phyloP scores from a whole-genome alignment of 1,140 invertebrate genomes.

The Maniola jurtina region DNA sequence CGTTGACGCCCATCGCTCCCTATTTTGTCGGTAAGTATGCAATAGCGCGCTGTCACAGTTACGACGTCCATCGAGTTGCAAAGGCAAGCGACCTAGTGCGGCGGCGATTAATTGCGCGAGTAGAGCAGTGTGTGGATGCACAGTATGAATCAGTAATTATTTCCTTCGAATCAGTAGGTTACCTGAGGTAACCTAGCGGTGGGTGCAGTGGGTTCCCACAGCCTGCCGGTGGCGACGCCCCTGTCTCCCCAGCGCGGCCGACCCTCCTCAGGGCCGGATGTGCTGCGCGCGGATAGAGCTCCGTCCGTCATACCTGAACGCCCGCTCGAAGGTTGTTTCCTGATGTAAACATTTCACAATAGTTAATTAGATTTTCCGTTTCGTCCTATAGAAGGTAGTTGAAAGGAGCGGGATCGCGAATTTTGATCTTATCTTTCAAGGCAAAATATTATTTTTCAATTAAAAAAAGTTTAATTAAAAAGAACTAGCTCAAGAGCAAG shows the following conservation, averaged over 20 bases:
- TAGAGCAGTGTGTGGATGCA: no score
- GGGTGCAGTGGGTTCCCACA: slow-evolving; percentile 82
- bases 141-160: background rate
- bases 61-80: no score
- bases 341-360: slow-evolving; percentile 21
- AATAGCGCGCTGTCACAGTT: no score
- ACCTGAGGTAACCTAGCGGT: slow-evolving; percentile 72
- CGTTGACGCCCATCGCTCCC: no score
- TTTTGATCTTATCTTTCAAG: background rate
- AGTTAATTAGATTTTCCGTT: background rate
- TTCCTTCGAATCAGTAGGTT: background rate
- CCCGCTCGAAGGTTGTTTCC: slow-evolving; percentile 41
- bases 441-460: no score
- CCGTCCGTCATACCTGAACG: slow-evolving; percentile 44
- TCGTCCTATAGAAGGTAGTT: background rate
- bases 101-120: no score
- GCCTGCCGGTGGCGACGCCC: slow-evolving; percentile 80
- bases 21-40: no score
- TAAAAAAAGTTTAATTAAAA: no score
- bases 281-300: slow-evolving; percentile 58
- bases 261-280: slow-evolving; percentile 78
- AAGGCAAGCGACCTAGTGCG: no score
- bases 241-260: slow-evolving; percentile 84
- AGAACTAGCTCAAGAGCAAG: no score
- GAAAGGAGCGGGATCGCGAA: background rate